Evolutionary conservation across 2,888 invertebrate genomes (phyloP), one percentile per base, ranked within the genome.

Genomic region (Torymus tubicola): DNA sequence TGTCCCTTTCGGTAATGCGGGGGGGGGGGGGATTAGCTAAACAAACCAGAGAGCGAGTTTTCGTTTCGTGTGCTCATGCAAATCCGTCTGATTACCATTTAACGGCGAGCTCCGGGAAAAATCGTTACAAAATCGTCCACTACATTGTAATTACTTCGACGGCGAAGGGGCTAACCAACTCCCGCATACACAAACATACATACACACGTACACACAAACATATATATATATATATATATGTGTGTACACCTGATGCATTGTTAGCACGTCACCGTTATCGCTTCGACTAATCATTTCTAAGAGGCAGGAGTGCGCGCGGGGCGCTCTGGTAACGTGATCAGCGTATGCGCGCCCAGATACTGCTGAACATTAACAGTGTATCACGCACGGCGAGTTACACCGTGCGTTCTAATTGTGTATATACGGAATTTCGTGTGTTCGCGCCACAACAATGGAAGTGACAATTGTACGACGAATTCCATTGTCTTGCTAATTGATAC

Each of bases 221-320:
- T 4, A 31, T 4, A 31, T 31, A 42, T 8, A 8, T 42, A 42
- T 8, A 42, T 8, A 42, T 8, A 42, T 8, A 42, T 8, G 8
- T 31, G 8, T 42, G 10, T 42, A 42, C 42, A 8, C 8, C 42
- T 42, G 21, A 21, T 53, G 50, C 50, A 60, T 55, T 60, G 24
- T 70, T 50, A 57, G 31, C 31, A 24, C 60, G 57, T 70, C 50
- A 60, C 5, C 70, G 13, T 50, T 70, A 70, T 60, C 16, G 60
- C 57, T 18, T 70, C 50, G n/a, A 21, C 58, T 60, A 70, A 70
- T 70, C 70, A 24, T 57, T 57, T 16, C 60, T 70, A 70, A 70
- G 70, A 57, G 70, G 50, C 55, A 24, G 13, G 18, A 11, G 42
- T 8, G 31, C 31, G 18, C 11, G 42, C 42, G 1, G 4, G 31